A percentile compares a stretch with the other conserved stretches of the same genome.
Conservation (phyloP, 2,797 vertebrate species). For the Micrastur ruficollis region DNA sequence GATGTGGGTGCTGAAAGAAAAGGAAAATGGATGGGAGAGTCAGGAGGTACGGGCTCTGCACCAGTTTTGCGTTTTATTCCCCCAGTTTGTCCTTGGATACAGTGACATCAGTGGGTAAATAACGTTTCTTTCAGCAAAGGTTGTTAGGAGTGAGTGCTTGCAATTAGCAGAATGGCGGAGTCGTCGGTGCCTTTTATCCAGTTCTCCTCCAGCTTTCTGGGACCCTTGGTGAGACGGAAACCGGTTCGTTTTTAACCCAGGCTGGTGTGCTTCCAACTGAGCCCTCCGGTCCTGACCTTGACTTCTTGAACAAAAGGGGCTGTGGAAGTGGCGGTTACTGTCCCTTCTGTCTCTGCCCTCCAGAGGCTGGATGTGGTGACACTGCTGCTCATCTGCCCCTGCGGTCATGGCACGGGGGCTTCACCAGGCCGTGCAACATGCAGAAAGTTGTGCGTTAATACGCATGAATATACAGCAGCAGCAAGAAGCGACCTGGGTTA, state of each 20-base stretch:
- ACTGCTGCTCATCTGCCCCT: neutral
- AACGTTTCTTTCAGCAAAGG: neutral
- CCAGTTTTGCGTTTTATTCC: neutral
- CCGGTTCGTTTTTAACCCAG: neutral
- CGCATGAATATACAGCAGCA: fast-evolving
- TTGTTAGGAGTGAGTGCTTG: neutral
- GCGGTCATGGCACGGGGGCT: neutral
- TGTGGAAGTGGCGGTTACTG: fast-evolving
- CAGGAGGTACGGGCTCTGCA: neutral
- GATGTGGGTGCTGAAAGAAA: neutral
- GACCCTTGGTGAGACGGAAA: neutral
- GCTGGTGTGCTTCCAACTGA: no score
- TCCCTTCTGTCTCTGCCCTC: neutral
- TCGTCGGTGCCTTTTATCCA: fast-evolving
- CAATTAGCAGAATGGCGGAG: neutral
- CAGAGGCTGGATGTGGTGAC: fast-evolving
- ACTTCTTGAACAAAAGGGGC: neutral
- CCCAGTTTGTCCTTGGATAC: neutral
- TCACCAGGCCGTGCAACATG: no score
- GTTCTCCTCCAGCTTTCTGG: neutral
- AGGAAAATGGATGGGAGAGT: neutral
- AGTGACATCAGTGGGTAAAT: neutral
- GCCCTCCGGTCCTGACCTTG: neutral
- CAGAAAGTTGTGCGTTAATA: fast-evolving
- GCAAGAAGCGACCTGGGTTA: neutral